Evolutionary conservation across 30 jellyfish, hydroid and myxozoan genomes (phyloP).

Genomic region (Hydractinia echinata): DNA sequence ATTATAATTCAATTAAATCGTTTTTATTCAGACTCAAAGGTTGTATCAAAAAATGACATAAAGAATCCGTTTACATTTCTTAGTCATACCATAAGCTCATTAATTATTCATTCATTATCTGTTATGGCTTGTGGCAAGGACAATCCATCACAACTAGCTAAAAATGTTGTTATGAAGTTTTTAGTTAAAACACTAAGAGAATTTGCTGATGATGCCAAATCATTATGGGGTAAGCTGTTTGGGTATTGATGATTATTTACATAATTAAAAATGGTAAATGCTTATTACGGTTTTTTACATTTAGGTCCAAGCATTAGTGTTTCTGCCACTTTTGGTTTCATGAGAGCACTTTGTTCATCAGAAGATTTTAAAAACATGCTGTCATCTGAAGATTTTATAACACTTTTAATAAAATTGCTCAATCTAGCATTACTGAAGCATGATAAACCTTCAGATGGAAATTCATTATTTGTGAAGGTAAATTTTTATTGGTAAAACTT

Average conservation of each 20-base stretch:
- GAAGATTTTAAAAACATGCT: constrained; percentile 8
- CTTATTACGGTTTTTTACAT: not conserved
- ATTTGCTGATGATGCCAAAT: not conserved
- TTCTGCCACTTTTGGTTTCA: constrained; percentile 28
- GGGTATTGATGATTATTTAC: not conserved
- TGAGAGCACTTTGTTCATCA: constrained; percentile 33
- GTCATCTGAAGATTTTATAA: constrained; percentile 15
- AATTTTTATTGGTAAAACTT: not conserved
- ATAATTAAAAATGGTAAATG: not conserved
- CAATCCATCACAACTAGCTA: not conserved
- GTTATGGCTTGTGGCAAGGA: not conserved
- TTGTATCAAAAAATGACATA: not conserved
- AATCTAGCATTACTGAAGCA: constrained; percentile 20
- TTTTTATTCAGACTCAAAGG: too few relatives aligned
- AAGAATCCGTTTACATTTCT: not conserved
- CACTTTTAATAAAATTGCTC: constrained; percentile 21
- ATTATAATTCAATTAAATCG: not conserved
- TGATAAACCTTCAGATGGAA: not conserved
- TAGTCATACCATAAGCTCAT: not conserved
- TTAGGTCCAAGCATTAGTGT: constrained; percentile 29
- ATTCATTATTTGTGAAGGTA: constrained; percentile 15
- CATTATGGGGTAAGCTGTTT: constrained; percentile 7
- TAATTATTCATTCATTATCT: not conserved
- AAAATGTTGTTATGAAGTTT: not conserved
- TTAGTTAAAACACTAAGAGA: not conserved